phyloP scores from a whole-genome alignment of 2,888 invertebrate genomes.

The Conomelus anceps region DNA sequence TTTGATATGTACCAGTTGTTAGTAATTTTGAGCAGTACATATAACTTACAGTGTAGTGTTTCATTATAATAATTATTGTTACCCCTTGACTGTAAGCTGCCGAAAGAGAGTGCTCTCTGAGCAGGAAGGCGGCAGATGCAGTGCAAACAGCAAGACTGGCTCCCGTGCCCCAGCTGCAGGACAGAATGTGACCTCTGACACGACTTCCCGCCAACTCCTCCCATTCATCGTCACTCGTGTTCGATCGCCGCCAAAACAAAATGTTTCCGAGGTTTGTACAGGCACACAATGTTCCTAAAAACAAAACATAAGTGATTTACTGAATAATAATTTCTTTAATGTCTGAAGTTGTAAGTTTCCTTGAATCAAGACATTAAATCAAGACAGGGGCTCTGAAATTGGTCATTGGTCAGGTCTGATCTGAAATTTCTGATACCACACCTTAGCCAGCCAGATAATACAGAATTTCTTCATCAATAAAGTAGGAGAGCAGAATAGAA shows the following conservation, averaged over 20 bases:
- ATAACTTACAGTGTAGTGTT: too few species aligned
- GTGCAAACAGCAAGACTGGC: slow-evolving; percentile 73
- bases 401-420: too few species aligned
- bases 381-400: too few species aligned
- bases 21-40: too few species aligned
- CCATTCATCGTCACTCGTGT: slow-evolving; percentile 62
- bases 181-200: slow-evolving; percentile 35
- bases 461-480: too few species aligned
- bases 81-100: slow-evolving; percentile 31
- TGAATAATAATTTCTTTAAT: neutral
- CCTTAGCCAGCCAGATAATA: too few species aligned
- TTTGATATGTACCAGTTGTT: too few species aligned
- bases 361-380: too few species aligned
- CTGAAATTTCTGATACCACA: too few species aligned
- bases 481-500: too few species aligned
- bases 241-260: slow-evolving; percentile 66
- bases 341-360: too few species aligned
- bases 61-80: neutral
- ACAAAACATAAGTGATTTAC: slow-evolving; percentile 12
- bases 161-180: slow-evolving; percentile 65
- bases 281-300: slow-evolving; percentile 67
- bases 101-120: slow-evolving; percentile 45
- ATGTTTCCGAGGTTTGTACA: slow-evolving; percentile 86
- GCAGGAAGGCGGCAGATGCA: slow-evolving; percentile 75
- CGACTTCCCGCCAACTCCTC: slow-evolving; percentile 61